Evolutionary conservation across 2,113 vertebrate species (phyloP), one percentile per base, ranked within the genome.

Genomic region (Alexandromys fortis): DNA sequence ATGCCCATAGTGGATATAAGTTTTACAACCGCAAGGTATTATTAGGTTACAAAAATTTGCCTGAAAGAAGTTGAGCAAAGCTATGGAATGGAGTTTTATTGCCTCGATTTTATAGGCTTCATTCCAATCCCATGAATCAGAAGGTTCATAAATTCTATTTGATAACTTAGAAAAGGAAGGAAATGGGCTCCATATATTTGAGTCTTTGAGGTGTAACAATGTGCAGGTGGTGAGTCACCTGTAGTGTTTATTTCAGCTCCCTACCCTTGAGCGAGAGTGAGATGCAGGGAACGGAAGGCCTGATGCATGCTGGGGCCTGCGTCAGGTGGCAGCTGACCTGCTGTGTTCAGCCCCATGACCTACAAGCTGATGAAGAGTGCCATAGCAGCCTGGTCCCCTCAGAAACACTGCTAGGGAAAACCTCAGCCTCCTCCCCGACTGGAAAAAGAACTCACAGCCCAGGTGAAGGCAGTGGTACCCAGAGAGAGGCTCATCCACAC

Each of bases 61-160:
- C 49, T 70, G 65, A 79, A 96, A 97, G 85, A 93, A 93, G 52
- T 88, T 70, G 45, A 78, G 79, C 24, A 86, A 92, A 96, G 91
- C 77, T 92, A 55, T 13, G 30, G 81, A 95, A 55, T 81, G 49
- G 35, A 72, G n/a, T 89, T 96, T 97, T 94, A 95, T 83, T 94
- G 68, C 77, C 16, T 76, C 65, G 26, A 67, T 96, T 93, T 95
- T 96, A 92, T 75, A 28, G 82, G 70, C 77, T 95, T 94, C 77
- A 81, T 89, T 58, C 67, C 67, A 95, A 90, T 45, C 73, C 86
- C 90, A 83, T 95, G 89, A 96, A 96, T 96, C 89, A 91, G 92
- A 96, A 89, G 61, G 77, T 95, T 95, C 92, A 76, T 96, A 97
- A 97, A 97, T 97, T 95, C 95, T 97, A 28, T 92, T 94, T 97